Evolutionary conservation across 2,113 vertebrate species (phyloP).

Genomic region (Engystomops pustulosus): DNA sequence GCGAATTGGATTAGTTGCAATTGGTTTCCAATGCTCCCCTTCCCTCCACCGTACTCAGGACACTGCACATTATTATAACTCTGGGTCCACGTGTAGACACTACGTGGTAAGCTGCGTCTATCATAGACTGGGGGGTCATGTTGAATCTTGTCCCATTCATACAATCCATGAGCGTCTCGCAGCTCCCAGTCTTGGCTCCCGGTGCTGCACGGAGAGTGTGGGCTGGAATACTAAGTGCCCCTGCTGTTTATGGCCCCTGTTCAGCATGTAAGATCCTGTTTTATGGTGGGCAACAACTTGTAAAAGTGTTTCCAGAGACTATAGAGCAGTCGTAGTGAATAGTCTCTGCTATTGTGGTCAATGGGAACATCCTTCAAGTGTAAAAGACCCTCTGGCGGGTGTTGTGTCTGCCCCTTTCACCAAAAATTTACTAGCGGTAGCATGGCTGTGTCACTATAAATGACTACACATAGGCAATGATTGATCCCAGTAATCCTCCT

Average conservation of each 20-base stretch:
- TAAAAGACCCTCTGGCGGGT: neutral
- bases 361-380: neutral
- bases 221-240: conserved; percentile 23
- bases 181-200: conserved; percentile 10
- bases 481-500: too few species aligned
- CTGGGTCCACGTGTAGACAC: too few species aligned
- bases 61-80: too few species aligned
- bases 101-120: too few species aligned
- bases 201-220: neutral
- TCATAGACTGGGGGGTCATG: neutral
- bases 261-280: conserved; percentile 8
- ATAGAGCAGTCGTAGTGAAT: neutral
- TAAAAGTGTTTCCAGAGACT: neutral
- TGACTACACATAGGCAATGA: neutral
- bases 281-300: conserved; percentile 22
- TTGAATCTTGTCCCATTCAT: neutral
- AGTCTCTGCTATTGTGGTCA: neutral
- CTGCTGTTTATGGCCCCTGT: conserved; percentile 1
- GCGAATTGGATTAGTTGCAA: too few species aligned
- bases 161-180: neutral
- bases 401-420: neutral
- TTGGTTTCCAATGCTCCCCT: too few species aligned
- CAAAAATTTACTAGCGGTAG: neutral
- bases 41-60: too few species aligned
- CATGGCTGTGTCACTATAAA: neutral